Conservation (phyloP, 2,888 invertebrate genomes). For the Leptinotarsa juncta region DNA sequence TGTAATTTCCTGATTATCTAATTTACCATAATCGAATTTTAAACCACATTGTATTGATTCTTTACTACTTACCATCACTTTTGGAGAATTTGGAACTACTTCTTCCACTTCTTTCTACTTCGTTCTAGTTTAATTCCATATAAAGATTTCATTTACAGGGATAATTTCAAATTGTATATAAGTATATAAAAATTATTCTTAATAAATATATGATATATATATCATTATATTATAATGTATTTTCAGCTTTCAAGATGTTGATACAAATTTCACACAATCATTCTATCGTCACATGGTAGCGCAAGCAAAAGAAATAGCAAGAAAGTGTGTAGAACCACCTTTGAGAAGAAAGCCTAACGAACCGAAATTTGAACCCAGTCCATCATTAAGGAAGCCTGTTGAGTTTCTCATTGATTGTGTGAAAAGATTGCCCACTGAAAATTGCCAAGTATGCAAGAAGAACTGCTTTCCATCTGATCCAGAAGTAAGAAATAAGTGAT, state of each 20-base stretch:
- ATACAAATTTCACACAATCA: conserved; percentile 75
- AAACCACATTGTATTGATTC: no score
- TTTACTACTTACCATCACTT: no score
- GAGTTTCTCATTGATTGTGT: conserved; percentile 74
- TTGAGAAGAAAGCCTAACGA: conserved; percentile 68
- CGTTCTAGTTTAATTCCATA: no score
- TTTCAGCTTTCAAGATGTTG: conserved; percentile 70
- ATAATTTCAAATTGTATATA: no score
- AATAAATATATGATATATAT: no score
- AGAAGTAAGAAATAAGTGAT: conserved; percentile 57
- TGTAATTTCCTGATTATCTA: no score
- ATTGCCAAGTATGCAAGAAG: conserved; percentile 74
- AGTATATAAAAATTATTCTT: no score
- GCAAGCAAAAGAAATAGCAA: conserved; percentile 76
- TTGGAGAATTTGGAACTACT: no score
- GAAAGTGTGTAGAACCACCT: conserved; percentile 78
- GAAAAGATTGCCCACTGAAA: conserved; percentile 72
- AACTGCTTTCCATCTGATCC: conserved; percentile 72
- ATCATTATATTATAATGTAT: not conserved
- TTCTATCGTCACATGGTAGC: conserved; percentile 73
- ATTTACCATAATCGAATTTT: no score
- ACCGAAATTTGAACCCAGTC: conserved; percentile 71
- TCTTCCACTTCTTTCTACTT: no score
- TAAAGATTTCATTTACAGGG: no score
- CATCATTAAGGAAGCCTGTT: conserved; percentile 72